Base-by-base conservation (phyloP, 1,140 invertebrate species). In the Ostrea edulis region DNA sequence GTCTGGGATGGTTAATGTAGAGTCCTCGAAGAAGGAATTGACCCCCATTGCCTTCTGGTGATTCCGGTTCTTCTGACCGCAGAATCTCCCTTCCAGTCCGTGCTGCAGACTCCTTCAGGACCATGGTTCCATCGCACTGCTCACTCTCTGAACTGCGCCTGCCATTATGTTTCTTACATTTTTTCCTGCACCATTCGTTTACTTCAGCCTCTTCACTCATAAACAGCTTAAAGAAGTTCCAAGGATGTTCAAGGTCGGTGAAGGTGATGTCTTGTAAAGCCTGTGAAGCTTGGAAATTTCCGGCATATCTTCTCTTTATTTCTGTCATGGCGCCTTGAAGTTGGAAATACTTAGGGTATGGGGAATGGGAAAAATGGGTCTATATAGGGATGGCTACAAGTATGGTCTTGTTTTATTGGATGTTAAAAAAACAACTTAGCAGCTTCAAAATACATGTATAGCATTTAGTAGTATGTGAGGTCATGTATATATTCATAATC, bases 1-100 rank as follows among this genome's bases (percentile, higher is more conserved):
- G 52, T 82, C 81, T 82, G 81, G 81, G 29, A 52, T 82, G 81
- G 44, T 82, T 17, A 82, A 22, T 51, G 44, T 82, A 20, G 81
- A 82, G 44, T 22, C 52, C 81, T 82, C 35, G 25, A 82, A 82
- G 52, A 82, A 82, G 20, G 35, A 82, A 29, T 82, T 82, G 7
- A 54, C 52, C 35, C 81, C 20, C 52, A 11, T 54, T 44, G 81
- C 44, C 81, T 51, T 51, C 29, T 82, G 1, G 17, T 82, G 81
- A 44, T 51, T 82, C 20, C 35, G 44, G 52, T 52, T 82, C 44
- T 52, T 82, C 17, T 44, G 7, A 82, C 8, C 35, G 81, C 20
- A 82, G 22, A 51, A 82, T 82, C 14, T n/a, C 52, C 20, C 81
- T 17, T 82, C 81, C 35, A 52, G 44, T 51, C 52, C 44, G 17